phyloP scores from a whole-genome alignment of 2,888 invertebrate genomes.

The Ectemnius continuus region DNA sequence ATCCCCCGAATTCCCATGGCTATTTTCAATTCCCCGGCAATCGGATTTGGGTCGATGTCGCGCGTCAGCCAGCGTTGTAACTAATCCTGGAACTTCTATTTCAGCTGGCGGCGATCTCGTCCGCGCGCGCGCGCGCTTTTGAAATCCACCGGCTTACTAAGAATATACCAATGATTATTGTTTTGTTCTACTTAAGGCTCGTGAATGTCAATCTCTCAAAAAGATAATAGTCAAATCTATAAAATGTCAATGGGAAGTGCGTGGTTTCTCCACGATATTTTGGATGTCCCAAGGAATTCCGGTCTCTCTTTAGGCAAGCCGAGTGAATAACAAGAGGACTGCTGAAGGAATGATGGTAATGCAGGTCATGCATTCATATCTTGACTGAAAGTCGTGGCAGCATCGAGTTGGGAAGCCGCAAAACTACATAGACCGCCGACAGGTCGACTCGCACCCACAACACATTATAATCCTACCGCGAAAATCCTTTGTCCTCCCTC shows the following conservation, averaged over 20 bases:
- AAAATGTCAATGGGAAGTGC: too few relatives aligned
- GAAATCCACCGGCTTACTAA: too few relatives aligned
- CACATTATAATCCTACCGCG: neutral
- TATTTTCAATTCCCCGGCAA: constrained; percentile 50
- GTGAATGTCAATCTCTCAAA: too few relatives aligned
- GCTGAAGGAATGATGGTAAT: neutral
- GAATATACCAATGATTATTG: too few relatives aligned
- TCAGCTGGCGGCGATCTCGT: constrained; percentile 30
- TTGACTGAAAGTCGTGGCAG: neutral
- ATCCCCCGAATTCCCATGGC: constrained; percentile 8
- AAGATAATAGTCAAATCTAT: too few relatives aligned
- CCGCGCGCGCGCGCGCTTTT: too few relatives aligned
- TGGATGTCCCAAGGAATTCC: too few relatives aligned
- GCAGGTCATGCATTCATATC: neutral
- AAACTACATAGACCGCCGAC: neutral
- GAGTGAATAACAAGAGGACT: too few relatives aligned
- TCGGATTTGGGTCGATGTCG: constrained; percentile 45
- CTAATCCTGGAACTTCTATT: constrained; percentile 61
- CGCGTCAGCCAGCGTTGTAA: constrained; percentile 14
- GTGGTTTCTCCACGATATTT: too few relatives aligned
- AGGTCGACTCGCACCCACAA: neutral
- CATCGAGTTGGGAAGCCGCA: neutral
- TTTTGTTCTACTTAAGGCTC: too few relatives aligned
- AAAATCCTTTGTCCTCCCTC: neutral
- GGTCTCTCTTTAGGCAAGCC: too few relatives aligned